Conservation (phyloP, 2,797 vertebrate species). For the Urosaurus nigricauda region DNA sequence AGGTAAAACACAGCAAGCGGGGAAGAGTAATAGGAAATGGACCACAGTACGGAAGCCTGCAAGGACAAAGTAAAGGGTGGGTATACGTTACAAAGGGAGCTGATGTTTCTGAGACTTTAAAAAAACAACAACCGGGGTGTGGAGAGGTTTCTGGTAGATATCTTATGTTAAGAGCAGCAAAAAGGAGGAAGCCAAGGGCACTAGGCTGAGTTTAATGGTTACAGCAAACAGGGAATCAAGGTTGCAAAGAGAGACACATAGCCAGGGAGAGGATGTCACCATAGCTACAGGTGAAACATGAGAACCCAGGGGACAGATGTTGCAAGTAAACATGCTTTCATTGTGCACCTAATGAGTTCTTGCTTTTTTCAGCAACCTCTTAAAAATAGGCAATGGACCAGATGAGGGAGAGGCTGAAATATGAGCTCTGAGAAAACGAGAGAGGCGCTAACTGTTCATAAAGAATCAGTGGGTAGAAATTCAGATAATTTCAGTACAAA, state of each 20-base stretch:
- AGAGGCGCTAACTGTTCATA: not conserved
- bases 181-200: not conserved
- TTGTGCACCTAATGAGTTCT: not conserved
- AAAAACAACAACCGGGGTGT: too few species aligned
- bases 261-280: constrained; percentile 31
- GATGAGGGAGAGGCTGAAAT: not conserved
- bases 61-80: constrained; percentile 48
- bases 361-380: not conserved
- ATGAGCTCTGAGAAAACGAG: not conserved
- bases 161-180: not conserved
- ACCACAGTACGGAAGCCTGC: constrained; percentile 91
- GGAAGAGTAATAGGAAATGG: constrained; percentile 92
- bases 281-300: constrained; percentile 39
- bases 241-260: not conserved
- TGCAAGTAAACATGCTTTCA: constrained; percentile 47
- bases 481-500: not conserved
- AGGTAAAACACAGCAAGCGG: constrained; percentile 90
- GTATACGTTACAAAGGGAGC: constrained; percentile 7
- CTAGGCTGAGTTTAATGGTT: not conserved
- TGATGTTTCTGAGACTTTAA: not conserved
- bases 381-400: not conserved
- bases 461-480: not conserved
- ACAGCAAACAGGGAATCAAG: not conserved
- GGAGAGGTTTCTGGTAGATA: not conserved
- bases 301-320: constrained; percentile 33